A percentile compares a stretch with the other conserved stretches of the same genome.
Conservation (phyloP, 64 coral and sea anemone species). For the Montipora sp. region DNA sequence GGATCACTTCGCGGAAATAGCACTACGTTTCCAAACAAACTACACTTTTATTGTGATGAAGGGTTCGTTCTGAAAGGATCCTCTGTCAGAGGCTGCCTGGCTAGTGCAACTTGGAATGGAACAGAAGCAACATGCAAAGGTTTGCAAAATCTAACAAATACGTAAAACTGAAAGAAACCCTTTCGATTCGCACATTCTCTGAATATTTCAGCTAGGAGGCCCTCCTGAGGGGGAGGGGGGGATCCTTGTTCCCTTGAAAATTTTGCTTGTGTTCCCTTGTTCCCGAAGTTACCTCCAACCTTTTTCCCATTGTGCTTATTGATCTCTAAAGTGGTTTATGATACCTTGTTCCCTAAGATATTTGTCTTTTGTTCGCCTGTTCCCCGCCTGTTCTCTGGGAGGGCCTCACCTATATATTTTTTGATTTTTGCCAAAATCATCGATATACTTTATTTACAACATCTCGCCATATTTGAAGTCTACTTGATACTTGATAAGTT, state of each 20-base stretch:
- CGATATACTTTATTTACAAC: no score
- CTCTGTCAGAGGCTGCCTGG: conserved; percentile 14
- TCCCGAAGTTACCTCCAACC: no score
- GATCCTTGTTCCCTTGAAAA: background rate
- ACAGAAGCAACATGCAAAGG: conserved; percentile 43
- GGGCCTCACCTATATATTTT: no score
- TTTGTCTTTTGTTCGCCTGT: background rate
- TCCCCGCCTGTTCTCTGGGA: no score
- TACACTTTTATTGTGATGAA: conserved; percentile 67
- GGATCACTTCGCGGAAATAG: conserved; percentile 20
- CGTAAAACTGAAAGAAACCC: no score
- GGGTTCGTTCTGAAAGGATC: conserved; percentile 73
- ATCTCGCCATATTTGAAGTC: no score
- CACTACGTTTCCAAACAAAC: conserved; percentile 61
- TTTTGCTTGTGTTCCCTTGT: background rate
- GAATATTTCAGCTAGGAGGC: no score
- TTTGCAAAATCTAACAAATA: background rate
- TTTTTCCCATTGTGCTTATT: background rate
- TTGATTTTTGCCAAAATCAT: no score
- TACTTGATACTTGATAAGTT: no score
- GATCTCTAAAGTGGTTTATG: background rate
- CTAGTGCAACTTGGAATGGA: conserved; percentile 63
- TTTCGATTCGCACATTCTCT: no score
- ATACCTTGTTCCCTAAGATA: background rate
- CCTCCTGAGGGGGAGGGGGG: no score